Percentiles rank a stretch among this genome's conserved stretches.
phyloP scores from a whole-genome alignment of 2,888 invertebrate genomes.

The Ophioninae sp. region DNA sequence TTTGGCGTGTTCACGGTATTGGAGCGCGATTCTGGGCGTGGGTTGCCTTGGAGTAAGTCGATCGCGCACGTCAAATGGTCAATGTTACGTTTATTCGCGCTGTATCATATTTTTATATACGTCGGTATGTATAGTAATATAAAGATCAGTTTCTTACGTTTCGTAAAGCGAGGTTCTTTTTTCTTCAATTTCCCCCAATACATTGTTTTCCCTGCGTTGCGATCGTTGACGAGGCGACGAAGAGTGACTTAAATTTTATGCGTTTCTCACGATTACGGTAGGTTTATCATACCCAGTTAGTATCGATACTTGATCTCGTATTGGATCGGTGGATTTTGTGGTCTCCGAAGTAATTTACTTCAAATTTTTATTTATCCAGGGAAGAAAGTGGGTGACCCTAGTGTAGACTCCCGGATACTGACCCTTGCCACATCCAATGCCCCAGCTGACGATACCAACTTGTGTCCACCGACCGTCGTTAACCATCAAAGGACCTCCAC shows the following conservation, averaged over 20 bases:
- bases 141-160: slow-evolving; percentile 70
- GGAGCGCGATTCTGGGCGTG: not conserved
- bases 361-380: slow-evolving; percentile 93
- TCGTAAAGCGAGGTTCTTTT: slow-evolving; percentile 51
- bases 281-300: slow-evolving; percentile 2
- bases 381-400: slow-evolving; percentile 90
- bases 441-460: slow-evolving; percentile 95
- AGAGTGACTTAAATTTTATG: slow-evolving; percentile 6
- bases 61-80: slow-evolving; percentile 39
- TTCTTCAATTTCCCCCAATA: not conserved
- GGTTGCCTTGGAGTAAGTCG: slow-evolving; percentile 1
- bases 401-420: slow-evolving; percentile 96
- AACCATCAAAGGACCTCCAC: slow-evolving; percentile 93
- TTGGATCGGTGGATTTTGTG: not conserved
- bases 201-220: slow-evolving; percentile 2
- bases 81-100: slow-evolving; percentile 42
- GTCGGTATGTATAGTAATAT: slow-evolving; percentile 74
- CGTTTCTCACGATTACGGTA: not conserved
- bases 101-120: slow-evolving; percentile 71
- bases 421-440: slow-evolving; percentile 95
- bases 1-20: slow-evolving; percentile 17
- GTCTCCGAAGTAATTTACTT: slow-evolving; percentile 81
- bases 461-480: slow-evolving; percentile 90
- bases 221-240: slow-evolving; percentile 13
- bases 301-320: slow-evolving; percentile 15